These are phyloP conservation scores for Parelbella ahira DNA, from an alignment of 2,888 invertebrate genomes.

Conservation along the genomic window DNA sequence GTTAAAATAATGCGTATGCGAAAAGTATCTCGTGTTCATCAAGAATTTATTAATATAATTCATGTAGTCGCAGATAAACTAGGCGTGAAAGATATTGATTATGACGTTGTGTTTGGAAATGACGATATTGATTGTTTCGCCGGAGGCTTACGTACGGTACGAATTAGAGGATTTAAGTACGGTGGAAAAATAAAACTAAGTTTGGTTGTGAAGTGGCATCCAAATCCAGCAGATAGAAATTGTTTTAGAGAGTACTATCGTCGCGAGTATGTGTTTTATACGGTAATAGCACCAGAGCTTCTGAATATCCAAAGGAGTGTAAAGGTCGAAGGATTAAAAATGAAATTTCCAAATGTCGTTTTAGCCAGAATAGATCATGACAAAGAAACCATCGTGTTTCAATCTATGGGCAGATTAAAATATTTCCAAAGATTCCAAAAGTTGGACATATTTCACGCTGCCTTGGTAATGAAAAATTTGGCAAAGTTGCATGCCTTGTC, in stretches of 20 bases:
- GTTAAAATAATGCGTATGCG: conserved; percentile 54
- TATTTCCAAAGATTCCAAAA: conserved; percentile 44
- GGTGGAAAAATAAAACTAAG: conserved; percentile 45
- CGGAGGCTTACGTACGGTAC: conserved; percentile 45
- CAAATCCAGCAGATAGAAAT: conserved; percentile 41
- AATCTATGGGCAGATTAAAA: conserved; percentile 33
- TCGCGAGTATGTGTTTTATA: conserved; percentile 48
- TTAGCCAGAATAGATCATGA: conserved; percentile 43
- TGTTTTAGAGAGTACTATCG: conserved; percentile 48
- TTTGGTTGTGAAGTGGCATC: conserved; percentile 53
- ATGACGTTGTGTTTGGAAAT: conserved; percentile 41
- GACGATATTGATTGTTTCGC: conserved; percentile 52
- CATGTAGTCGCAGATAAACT: conserved; percentile 44
- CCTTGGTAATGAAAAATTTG: conserved; percentile 52
- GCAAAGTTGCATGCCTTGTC: conserved; percentile 60
- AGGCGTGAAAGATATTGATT: conserved; percentile 41
- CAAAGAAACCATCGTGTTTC: conserved; percentile 48
- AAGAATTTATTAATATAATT: conserved; percentile 50
- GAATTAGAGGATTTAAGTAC: conserved; percentile 43
- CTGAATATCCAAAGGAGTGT: conserved; percentile 47
- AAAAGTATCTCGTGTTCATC: conserved; percentile 50
- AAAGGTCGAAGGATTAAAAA: conserved; percentile 55
- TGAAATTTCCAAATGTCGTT: conserved; percentile 57
- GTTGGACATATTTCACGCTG: conserved; percentile 45
- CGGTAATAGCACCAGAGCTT: conserved; percentile 42